Evolutionary conservation across 2,888 invertebrate genomes (phyloP), one percentile per base, ranked within the genome.

Genomic region (Mythimna pallens): DNA sequence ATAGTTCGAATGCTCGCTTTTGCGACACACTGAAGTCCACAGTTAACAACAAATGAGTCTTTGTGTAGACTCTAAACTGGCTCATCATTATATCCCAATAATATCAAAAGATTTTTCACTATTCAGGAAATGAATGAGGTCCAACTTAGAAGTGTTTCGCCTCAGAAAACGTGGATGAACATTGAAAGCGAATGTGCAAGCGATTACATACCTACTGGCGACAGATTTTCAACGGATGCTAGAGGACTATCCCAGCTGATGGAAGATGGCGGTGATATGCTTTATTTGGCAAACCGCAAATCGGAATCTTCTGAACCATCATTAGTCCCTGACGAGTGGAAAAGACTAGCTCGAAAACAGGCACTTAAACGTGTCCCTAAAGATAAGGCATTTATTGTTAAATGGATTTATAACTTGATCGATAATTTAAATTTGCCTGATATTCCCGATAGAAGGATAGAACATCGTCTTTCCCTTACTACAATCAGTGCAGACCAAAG

Each of bases 61-160:
- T 14, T 14, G 43, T 25, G 55, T 55, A 25, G 14, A 55, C 25
- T 55, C 6, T 6, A 43, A 43, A 43, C 14, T 14, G 57, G 30
- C 30, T 57, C 57, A 57, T 9, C 9, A 9, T 57, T 8, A 58
- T 34, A 34, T n/a, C 14, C 22, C 10, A 55, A 6, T 57, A 40
- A 5, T 73, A 55, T 67, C 3, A 50, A 12, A 0, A 1, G 1
- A 22, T 62, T 30, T 20, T 55, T 73, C 6, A 6, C 34, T 50
- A 64, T 73, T 43, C 77, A 96, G 95, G 93, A 95, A 80, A 90
- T 78, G 14, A 86, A 94, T 65, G 96, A 96, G 79, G 85, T 82
- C 73, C 94, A 94, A 64, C 86, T 96, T 67, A 89, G 89, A 22
- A 93, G 92, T 22, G 90, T 95, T 8, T 92, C 90, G 20, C 93